Evolutionary conservation across 2,113 vertebrate species (phyloP).

Genomic region (Hippocampus comes): DNA sequence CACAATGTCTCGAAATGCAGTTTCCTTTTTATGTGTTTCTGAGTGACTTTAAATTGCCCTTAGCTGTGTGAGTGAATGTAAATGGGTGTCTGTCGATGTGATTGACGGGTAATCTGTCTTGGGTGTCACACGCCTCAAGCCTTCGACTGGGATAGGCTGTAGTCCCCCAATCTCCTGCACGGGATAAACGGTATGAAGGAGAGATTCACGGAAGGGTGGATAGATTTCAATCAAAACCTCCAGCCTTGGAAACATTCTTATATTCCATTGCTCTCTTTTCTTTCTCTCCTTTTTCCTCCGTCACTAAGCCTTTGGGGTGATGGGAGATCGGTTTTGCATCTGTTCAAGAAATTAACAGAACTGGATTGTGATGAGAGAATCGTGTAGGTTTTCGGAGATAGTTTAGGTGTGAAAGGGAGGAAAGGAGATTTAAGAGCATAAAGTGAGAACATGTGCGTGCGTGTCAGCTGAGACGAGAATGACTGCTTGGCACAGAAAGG

Average conservation of each 20-base stretch:
- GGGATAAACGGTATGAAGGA: background rate
- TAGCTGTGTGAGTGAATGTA: background rate
- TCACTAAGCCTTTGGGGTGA: conserved; percentile 5
- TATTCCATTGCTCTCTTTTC: background rate
- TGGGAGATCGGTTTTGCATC: conserved; percentile 25
- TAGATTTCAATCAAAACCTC: background rate
- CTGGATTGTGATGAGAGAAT: conserved; percentile 23
- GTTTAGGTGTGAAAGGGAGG: conserved; percentile 17
- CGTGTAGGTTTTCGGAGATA: conserved; percentile 22
- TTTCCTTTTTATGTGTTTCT: background rate
- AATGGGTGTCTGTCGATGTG: background rate
- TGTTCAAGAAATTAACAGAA: conserved; percentile 23
- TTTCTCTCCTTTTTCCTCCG: background rate
- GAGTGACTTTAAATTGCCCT: conserved; percentile 1
- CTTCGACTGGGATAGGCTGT: background rate
- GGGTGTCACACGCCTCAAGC: conserved; percentile 2
- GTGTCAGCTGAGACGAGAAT: conserved; percentile 4
- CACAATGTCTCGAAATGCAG: background rate
- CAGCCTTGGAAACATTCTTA: background rate
- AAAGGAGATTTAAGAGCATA: conserved; percentile 16
- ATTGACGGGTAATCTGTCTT: conserved; percentile 1
- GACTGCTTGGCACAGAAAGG: conserved; percentile 5
- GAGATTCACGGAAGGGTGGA: background rate
- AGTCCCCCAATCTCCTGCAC: background rate
- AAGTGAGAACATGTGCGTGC: background rate